Evolutionary conservation across 2,888 invertebrate genomes (phyloP).

Genomic region (Lasioglossum malachurum): DNA sequence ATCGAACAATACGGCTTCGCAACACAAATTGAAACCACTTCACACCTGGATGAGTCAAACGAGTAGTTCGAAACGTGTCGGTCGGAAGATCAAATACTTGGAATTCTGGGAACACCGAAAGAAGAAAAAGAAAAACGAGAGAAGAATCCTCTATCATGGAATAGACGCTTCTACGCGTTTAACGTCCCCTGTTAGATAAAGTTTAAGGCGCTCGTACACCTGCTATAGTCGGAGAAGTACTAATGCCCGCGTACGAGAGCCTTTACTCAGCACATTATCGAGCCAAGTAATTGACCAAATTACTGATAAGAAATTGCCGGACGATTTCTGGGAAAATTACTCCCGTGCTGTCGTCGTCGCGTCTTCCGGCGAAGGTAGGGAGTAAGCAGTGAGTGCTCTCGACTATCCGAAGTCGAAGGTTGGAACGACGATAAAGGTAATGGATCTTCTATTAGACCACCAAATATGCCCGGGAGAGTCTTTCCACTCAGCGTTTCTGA

Average conservation of each 20-base stretch:
- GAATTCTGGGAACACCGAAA: slow-evolving; percentile 22
- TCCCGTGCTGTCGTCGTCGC: slow-evolving; percentile 35
- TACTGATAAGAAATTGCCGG: slow-evolving; percentile 71
- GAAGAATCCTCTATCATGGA: slow-evolving; percentile 36
- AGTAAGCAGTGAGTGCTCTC: slow-evolving; percentile 57
- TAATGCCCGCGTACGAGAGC: slow-evolving; percentile 55
- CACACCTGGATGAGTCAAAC: background rate
- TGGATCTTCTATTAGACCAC: slow-evolving; percentile 78
- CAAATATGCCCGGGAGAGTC: slow-evolving; percentile 32
- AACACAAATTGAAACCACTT: slow-evolving; percentile 4
- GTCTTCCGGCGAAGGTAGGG: slow-evolving; percentile 6
- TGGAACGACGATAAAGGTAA: slow-evolving; percentile 79
- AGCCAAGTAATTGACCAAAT: slow-evolving; percentile 76
- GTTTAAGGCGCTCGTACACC: slow-evolving; percentile 46
- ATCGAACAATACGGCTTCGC: background rate
- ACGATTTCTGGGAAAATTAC: slow-evolving; percentile 63
- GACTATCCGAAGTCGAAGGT: slow-evolving; percentile 56
- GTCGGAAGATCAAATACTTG: slow-evolving; percentile 7
- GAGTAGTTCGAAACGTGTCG: background rate
- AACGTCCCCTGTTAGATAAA: slow-evolving; percentile 55
- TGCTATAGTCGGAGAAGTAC: slow-evolving; percentile 42
- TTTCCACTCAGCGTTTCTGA: slow-evolving; percentile 41
- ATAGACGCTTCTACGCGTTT: slow-evolving; percentile 48
- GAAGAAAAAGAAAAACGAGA: background rate
- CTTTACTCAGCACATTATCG: slow-evolving; percentile 70